Percentiles rank a stretch among this genome's conserved stretches.
Evolutionary conservation across 2,113 vertebrate genomes (phyloP).

Genomic region (Clarias gariepinus): DNA sequence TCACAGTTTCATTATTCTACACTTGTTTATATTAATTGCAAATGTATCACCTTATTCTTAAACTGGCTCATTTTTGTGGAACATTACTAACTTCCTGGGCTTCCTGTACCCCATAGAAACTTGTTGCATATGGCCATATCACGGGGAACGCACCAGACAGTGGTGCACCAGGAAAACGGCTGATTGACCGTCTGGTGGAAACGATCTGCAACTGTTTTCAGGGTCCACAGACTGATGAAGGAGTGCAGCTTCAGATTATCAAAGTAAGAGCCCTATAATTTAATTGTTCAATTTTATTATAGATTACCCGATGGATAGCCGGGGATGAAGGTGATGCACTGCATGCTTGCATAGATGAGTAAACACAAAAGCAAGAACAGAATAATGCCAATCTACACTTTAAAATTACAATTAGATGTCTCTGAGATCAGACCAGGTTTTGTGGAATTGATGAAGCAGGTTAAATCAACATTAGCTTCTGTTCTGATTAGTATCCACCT

Average conservation of each 20-base stretch:
- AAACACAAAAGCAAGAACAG: background rate
- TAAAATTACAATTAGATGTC: background rate
- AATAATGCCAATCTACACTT: background rate
- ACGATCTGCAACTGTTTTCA: slow-evolving; percentile 96
- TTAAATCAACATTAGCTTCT: background rate
- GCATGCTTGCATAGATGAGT: background rate
- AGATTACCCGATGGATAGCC: background rate
- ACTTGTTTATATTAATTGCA: background rate
- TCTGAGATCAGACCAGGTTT: background rate
- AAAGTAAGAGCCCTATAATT: slow-evolving; percentile 75
- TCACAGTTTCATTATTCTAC: background rate
- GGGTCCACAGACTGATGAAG: slow-evolving; percentile 94
- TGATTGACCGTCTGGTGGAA: slow-evolving; percentile 95
- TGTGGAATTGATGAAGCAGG: background rate
- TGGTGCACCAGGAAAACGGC: slow-evolving; percentile 83
- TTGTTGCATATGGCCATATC: slow-evolving; percentile 96
- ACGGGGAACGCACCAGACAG: slow-evolving; percentile 93
- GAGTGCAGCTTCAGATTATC: slow-evolving; percentile 97
- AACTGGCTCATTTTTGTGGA: background rate
- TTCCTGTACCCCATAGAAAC: slow-evolving; percentile 74
- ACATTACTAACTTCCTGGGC: background rate
- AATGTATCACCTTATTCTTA: background rate
- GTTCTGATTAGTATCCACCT: background rate
- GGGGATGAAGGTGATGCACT: background rate
- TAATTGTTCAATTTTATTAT: background rate